A percentile compares a stretch with the other conserved stretches of the same genome.
Conservation (phyloP, 1,140 invertebrate species). For the Chironomus tepperi region DNA sequence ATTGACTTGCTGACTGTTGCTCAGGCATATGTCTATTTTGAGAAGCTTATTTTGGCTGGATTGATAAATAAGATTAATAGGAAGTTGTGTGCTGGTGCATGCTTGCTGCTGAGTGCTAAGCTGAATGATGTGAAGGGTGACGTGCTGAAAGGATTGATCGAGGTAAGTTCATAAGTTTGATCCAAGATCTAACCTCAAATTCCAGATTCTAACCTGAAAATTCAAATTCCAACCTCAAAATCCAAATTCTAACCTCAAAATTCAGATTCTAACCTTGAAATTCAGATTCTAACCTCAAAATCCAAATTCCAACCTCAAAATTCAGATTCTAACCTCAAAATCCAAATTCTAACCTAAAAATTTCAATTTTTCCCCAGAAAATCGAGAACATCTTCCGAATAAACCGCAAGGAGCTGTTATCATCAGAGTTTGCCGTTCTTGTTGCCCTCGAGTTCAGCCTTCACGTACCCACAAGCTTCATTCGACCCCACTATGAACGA, state of each 20-base stretch:
- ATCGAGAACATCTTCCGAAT: conserved; percentile 83
- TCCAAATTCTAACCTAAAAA: conserved; percentile 25
- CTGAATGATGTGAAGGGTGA: conserved; percentile 94
- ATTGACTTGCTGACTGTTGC: conserved; percentile 85
- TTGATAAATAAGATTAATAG: conserved; percentile 92
- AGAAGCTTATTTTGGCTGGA: conserved; percentile 87
- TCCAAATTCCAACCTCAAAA: conserved; percentile 26
- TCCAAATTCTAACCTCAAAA: conserved; percentile 25
- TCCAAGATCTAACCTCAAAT: too few relatives aligned
- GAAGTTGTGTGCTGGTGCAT: conserved; percentile 90
- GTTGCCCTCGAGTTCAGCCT: conserved; percentile 91
- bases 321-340: conserved; percentile 26
- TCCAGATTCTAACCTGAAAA: conserved; percentile 25
- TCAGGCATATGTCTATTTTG: conserved; percentile 95
- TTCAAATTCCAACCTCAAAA: conserved; percentile 29
- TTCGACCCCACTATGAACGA: conserved; percentile 91
- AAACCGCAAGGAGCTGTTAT: conserved; percentile 82
- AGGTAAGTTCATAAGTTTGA: conserved; percentile 57
- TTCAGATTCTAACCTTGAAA: too few relatives aligned
- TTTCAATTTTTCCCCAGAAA: conserved; percentile 51
- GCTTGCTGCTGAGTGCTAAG: conserved; percentile 87
- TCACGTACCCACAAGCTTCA: conserved; percentile 82
- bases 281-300: conserved; percentile 25
- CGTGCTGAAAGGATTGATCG: conserved; percentile 72
- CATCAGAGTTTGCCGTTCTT: conserved; percentile 88